Percentiles rank a stretch among this genome's conserved stretches.
phyloP scores from a whole-genome alignment of 2,888 invertebrate species.

The Tetanocera ferruginea region DNA sequence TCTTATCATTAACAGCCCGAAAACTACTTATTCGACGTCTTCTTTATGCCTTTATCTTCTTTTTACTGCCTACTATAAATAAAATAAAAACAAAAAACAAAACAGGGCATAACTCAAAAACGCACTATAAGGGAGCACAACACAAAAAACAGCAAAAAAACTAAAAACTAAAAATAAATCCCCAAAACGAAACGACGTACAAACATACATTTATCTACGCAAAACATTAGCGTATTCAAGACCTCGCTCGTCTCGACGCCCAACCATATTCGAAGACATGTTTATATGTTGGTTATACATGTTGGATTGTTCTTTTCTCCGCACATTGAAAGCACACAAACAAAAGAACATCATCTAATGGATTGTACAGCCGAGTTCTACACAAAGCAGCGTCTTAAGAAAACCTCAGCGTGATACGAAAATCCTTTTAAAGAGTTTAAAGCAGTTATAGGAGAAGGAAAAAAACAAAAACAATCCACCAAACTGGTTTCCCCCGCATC shows the following conservation, averaged over 20 bases:
- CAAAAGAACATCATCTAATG: too few relatives aligned
- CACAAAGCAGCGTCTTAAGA: neutral
- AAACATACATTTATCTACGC: constrained; percentile 11
- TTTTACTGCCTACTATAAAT: too few relatives aligned
- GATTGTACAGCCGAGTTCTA: too few relatives aligned
- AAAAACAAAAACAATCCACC: neutral
- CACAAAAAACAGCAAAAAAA: neutral
- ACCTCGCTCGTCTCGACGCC: neutral
- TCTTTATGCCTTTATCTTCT: too few relatives aligned
- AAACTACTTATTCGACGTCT: too few relatives aligned
- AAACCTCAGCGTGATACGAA: constrained; percentile 43
- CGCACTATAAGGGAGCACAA: neutral
- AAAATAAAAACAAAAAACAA: too few relatives aligned
- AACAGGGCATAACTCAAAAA: too few relatives aligned
- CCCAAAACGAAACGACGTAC: constrained; percentile 8
- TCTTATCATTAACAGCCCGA: too few relatives aligned
- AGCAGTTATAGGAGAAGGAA: neutral
- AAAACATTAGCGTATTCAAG: constrained; percentile 27
- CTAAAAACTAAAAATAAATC: neutral
- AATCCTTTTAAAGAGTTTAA: constrained; percentile 37
- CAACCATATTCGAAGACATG: too few relatives aligned
- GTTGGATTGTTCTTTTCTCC: too few relatives aligned
- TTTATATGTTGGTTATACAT: too few relatives aligned
- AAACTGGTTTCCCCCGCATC: constrained; percentile 23
- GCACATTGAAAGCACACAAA: too few relatives aligned